Base-by-base conservation (phyloP, 2,888 invertebrate genomes). In the Poecilobothrus nobilitatus region DNA sequence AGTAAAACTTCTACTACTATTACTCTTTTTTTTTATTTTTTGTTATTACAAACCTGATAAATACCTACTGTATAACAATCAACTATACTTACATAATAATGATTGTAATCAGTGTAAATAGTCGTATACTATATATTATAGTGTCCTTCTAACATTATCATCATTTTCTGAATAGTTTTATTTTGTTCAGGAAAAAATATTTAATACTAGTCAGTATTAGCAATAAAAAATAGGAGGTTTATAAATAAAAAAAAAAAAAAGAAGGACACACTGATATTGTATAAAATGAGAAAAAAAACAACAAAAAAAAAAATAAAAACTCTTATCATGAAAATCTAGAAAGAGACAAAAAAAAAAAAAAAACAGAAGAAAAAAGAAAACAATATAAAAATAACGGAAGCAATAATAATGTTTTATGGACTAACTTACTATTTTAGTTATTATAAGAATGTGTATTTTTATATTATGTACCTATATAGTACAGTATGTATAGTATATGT, bases 131-230 rank as follows among this genome's bases (percentile, higher is more conserved):
- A 18, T 53, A 53, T 18, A 18, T 12, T 18, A 53, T 18, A 18
- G 18, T 53, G 53, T 53, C 53, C 53, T 53, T 9, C 9, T 53
- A 53, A 12, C 15, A 53, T 53, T 18, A 53, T 53, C 53, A 18
- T 53, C 53, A 53, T 53, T 53, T 53, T 53, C n/a, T 53, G 53
- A 53, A 53, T 53, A 53, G 53, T 53, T 53, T 53, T 53, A 53
- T 1, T 41, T 41, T 6, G 15, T 9, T 41, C 9, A 15, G 7
- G 41, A 12, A 12, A 41, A 41, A 27, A 27, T 27, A 27, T 27
- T 27, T 27, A 4, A 5, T 27, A 27, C 27, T 27, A 41, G 41
- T 41, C 41, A 41, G 41, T 41, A 41, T 41, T 41, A 41, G 15
- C 41, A 15, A 15, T 41, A 41, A 12, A 41, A 15, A 27, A 27